Conservation (phyloP, 1,140 invertebrate species). For the Lysiphlebus fabarum region DNA sequence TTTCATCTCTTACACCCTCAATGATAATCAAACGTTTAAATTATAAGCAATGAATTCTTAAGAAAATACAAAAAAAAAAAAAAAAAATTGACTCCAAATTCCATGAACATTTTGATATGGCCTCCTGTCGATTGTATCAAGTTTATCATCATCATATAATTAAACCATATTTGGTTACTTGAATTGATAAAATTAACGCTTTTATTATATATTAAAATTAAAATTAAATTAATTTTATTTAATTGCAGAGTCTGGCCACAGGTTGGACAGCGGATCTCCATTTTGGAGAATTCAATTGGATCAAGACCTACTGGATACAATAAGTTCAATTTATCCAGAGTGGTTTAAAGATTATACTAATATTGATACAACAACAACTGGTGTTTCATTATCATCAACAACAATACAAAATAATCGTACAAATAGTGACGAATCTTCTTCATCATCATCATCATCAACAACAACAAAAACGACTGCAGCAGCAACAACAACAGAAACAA, state of each 20-base stretch:
- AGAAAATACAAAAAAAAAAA: slow-evolving; percentile 49
- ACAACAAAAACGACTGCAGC: too few species aligned
- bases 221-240: too few species aligned
- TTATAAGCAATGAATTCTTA: slow-evolving; percentile 50
- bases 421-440: slow-evolving; percentile 31
- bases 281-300: slow-evolving; percentile 89
- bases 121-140: slow-evolving; percentile 16
- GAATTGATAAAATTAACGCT: too few species aligned
- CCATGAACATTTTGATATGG: slow-evolving; percentile 45
- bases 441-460: too few species aligned
- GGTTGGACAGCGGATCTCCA: slow-evolving; percentile 71
- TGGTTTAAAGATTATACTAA: slow-evolving; percentile 72
- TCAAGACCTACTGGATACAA: slow-evolving; percentile 84
- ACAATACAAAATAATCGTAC: slow-evolving; percentile 28
- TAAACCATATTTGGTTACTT: slow-evolving; percentile 24
- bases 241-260: slow-evolving; percentile 72
- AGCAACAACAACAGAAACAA: too few species aligned
- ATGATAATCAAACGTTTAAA: slow-evolving; percentile 49
- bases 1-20: slow-evolving; percentile 27
- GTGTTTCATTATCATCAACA: slow-evolving; percentile 36
- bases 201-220: too few species aligned
- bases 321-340: slow-evolving; percentile 84
- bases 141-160: slow-evolving; percentile 28
- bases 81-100: slow-evolving; percentile 44
- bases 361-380: slow-evolving; percentile 45